These are phyloP conservation scores for Thunnus maccoyii DNA, from an alignment of 2,113 vertebrate genomes.

Conservation along the genomic window DNA sequence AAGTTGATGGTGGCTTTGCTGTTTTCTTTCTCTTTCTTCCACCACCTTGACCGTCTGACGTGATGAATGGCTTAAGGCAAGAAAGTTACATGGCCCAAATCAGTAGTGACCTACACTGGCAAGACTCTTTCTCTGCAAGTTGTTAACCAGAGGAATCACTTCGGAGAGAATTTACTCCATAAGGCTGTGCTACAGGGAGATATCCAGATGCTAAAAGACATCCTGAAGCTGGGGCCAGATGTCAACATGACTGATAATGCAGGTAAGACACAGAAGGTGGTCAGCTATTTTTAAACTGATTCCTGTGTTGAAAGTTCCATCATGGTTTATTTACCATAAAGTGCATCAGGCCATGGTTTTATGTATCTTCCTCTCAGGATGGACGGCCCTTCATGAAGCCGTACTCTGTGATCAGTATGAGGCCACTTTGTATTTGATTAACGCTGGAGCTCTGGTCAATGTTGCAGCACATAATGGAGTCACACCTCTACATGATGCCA, in stretches of 20 bases:
- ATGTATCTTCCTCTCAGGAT: conserved; percentile 50
- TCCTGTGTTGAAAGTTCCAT: not conserved
- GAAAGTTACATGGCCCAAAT: no score
- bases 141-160: not conserved
- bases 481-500: conserved; percentile 88
- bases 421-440: conserved; percentile 80
- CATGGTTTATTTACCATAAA: no score
- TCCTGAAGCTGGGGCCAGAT: conserved; percentile 79
- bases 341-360: not conserved
- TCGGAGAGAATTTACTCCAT: conserved; percentile 70
- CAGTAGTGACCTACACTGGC: not conserved
- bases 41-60: no score
- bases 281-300: not conserved
- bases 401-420: conserved; percentile 40
- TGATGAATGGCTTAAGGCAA: not conserved
- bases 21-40: no score
- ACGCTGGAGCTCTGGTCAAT: conserved; percentile 87
- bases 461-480: conserved; percentile 74
- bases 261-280: conserved; percentile 70
- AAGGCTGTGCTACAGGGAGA: conserved; percentile 79
- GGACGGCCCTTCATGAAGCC: conserved; percentile 24
- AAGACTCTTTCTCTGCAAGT: not conserved
- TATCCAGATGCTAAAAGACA: conserved; percentile 61
- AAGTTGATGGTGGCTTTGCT: no score
- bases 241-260: conserved; percentile 85